A percentile compares a stretch with the other conserved stretches of the same genome.
Conservation (phyloP, 2,888 invertebrate genomes). For the Microplitis manilae region DNA sequence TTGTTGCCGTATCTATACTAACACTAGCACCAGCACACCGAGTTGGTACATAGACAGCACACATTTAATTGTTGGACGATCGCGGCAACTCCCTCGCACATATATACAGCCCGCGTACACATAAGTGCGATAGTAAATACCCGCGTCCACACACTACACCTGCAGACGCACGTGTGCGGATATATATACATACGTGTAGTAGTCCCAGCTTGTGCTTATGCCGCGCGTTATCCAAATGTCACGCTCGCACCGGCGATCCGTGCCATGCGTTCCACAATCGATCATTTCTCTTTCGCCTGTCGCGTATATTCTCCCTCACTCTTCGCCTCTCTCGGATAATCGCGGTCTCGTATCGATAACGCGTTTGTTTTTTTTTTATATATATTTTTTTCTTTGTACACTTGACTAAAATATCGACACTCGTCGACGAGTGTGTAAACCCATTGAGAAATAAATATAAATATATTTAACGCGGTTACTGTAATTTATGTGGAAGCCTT, state of each 20-base stretch:
- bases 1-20: neutral
- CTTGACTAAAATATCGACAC: slow-evolving; percentile 24
- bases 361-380: slow-evolving; percentile 38
- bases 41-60: neutral
- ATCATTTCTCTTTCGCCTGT: slow-evolving; percentile 54
- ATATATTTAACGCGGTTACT: neutral
- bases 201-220: slow-evolving; percentile 47
- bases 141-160: slow-evolving; percentile 48
- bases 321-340: slow-evolving; percentile 27
- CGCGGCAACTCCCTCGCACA: slow-evolving; percentile 27
- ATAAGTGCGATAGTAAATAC: neutral
- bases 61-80: neutral
- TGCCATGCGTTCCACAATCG: slow-evolving; percentile 53
- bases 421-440: neutral
- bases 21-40: neutral
- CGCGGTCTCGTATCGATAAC: slow-evolving; percentile 41
- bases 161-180: slow-evolving; percentile 43
- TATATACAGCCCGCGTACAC: slow-evolving; percentile 6
- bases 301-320: slow-evolving; percentile 40
- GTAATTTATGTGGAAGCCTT: neutral
- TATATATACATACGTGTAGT: slow-evolving; percentile 11
- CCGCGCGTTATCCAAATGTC: slow-evolving; percentile 57
- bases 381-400: slow-evolving; percentile 28
- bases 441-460: neutral
- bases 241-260: slow-evolving; percentile 51